phyloP scores from a whole-genome alignment of 2,888 invertebrate species.

The Alcis repandata region DNA sequence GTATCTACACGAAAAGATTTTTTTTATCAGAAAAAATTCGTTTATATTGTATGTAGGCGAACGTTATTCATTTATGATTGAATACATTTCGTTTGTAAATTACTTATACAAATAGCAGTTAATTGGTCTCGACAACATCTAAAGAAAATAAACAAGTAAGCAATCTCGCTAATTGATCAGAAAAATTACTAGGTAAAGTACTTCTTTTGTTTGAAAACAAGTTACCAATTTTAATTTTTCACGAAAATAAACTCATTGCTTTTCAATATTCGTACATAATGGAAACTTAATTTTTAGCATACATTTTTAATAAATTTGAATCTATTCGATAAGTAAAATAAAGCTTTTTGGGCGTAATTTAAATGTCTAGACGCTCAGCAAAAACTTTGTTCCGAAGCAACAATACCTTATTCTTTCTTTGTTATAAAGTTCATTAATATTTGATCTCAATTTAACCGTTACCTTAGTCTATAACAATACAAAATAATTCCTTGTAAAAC shows the following conservation, averaged over 20 bases:
- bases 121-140: neutral
- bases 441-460: slow-evolving; percentile 24
- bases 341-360: neutral
- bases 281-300: too few relatives aligned
- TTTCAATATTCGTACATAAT: too few relatives aligned
- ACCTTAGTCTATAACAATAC: slow-evolving; percentile 11
- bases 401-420: slow-evolving; percentile 17
- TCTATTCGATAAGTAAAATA: neutral
- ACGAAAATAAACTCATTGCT: neutral
- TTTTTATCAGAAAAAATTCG: too few relatives aligned
- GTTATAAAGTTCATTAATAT: slow-evolving; percentile 20
- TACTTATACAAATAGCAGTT: neutral
- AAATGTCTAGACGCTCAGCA: slow-evolving; percentile 19
- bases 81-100: neutral
- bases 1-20: too few relatives aligned
- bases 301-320: too few relatives aligned
- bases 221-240: too few relatives aligned
- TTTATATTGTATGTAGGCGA: too few relatives aligned
- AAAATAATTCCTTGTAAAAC: slow-evolving; percentile 16
- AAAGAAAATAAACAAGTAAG: neutral
- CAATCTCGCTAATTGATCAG: neutral
- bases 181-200: too few relatives aligned
- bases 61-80: too few relatives aligned
- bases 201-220: too few relatives aligned
- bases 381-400: slow-evolving; percentile 13